Conservation (phyloP, 2,888 invertebrate species). For the Tiliacea citrago region DNA sequence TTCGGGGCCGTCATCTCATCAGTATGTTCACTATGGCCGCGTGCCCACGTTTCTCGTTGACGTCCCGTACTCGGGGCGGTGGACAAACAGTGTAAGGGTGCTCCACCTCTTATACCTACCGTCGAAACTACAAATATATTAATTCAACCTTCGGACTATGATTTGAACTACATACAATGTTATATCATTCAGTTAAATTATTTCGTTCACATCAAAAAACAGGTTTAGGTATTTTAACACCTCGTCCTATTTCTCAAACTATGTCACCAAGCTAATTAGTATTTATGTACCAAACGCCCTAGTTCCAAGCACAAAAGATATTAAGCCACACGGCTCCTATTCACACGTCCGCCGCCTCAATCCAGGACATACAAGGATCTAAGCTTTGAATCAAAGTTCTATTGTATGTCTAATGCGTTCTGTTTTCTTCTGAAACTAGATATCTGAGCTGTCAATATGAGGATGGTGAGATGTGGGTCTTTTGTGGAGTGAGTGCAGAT, state of each 20-base stretch:
- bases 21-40: too few relatives aligned
- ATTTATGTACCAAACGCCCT: conserved; percentile 9
- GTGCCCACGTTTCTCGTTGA: too few relatives aligned
- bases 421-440: conserved; percentile 47
- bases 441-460: conserved; percentile 35
- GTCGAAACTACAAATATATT: too few relatives aligned
- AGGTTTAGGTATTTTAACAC: neutral
- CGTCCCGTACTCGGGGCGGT: too few relatives aligned
- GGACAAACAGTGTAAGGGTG: too few relatives aligned
- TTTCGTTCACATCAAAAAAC: neutral
- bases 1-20: too few relatives aligned
- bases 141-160: too few relatives aligned
- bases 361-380: conserved; percentile 32
- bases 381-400: conserved; percentile 15
- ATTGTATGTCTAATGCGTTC: conserved; percentile 55
- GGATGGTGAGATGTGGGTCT: conserved; percentile 13
- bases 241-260: too few relatives aligned
- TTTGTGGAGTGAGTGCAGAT: conserved; percentile 14
- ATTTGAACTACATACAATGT: neutral
- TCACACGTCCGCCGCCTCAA: conserved; percentile 15
- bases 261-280: neutral
- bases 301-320: conserved; percentile 24
- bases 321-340: conserved; percentile 18
- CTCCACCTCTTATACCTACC: too few relatives aligned
- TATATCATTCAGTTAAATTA: neutral